These are phyloP conservation scores for Dendroctonus valens DNA, from an alignment of 1,140 invertebrate species.

Conservation along the genomic window DNA sequence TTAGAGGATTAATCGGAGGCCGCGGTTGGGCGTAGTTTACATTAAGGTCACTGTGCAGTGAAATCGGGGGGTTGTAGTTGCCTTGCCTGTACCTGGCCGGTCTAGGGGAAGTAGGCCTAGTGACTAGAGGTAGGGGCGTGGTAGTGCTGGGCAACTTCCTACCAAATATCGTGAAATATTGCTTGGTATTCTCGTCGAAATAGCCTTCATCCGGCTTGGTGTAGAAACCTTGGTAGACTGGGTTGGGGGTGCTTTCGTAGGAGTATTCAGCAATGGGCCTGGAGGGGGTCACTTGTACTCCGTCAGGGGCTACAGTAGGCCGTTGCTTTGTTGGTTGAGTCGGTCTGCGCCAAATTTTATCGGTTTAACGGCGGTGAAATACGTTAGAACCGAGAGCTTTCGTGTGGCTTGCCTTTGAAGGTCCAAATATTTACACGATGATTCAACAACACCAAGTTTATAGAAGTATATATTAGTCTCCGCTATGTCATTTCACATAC, in stretches of 20 bases:
- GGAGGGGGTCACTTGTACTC: constrained; percentile 19
- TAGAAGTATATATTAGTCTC: too few relatives aligned
- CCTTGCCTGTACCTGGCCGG: constrained; percentile 32
- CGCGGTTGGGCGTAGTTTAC: constrained; percentile 62
- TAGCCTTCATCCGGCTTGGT: constrained; percentile 69
- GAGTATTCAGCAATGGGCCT: constrained; percentile 42
- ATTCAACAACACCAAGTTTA: too few relatives aligned
- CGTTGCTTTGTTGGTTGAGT: neutral
- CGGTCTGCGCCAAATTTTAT: neutral
- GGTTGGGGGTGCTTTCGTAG: constrained; percentile 58
- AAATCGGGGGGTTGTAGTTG: constrained; percentile 51
- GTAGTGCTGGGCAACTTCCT: constrained; percentile 62
- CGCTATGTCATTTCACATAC: too few relatives aligned
- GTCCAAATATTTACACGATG: too few relatives aligned
- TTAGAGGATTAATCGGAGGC: constrained; percentile 64
- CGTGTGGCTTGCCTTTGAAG: too few relatives aligned
- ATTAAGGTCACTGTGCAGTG: constrained; percentile 59
- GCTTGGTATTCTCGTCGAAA: constrained; percentile 72
- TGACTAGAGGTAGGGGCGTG: constrained; percentile 48
- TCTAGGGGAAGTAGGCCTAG: constrained; percentile 17
- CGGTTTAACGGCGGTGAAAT: too few relatives aligned
- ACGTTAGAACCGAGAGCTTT: too few relatives aligned
- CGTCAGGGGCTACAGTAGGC: constrained; percentile 10
- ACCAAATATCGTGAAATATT: constrained; percentile 73
- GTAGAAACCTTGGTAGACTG: constrained; percentile 64